Evolutionary conservation across 2,797 vertebrate genomes (phyloP).

Genomic region (Artibeus jamaicensis): DNA sequence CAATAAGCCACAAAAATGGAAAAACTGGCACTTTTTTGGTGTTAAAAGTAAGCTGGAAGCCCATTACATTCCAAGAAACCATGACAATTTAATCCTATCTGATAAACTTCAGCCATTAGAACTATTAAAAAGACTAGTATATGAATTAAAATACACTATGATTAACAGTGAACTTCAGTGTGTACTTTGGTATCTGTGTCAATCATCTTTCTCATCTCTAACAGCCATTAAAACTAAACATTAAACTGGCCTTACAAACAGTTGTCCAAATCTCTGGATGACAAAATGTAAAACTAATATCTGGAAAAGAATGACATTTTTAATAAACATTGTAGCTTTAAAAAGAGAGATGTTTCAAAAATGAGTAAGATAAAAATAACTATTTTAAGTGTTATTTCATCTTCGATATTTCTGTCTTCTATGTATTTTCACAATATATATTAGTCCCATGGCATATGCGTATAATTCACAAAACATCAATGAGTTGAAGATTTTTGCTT

Average conservation of each 20-base stretch:
- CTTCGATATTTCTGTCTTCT: not conserved
- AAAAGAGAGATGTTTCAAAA: not conserved
- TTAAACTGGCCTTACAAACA: constrained; percentile 8
- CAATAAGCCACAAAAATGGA: not conserved
- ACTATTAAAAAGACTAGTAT: constrained; percentile 21
- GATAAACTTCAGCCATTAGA: constrained; percentile 19
- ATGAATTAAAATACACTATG: constrained; percentile 38
- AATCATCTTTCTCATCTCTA: not conserved
- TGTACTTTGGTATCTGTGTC: not conserved
- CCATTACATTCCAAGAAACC: constrained; percentile 32
- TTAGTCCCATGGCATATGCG: not conserved
- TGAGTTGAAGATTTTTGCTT: not conserved
- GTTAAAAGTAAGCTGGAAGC: not conserved
- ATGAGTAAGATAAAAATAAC: not conserved
- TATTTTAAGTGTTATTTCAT: not conserved
- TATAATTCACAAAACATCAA: not conserved
- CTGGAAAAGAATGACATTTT: not conserved
- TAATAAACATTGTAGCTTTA: not conserved
- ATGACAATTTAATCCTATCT: constrained; percentile 41
- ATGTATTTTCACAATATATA: not conserved
- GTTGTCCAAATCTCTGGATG: not conserved
- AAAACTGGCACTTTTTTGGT: not conserved
- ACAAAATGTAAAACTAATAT: not conserved
- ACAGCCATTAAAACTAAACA: not conserved
- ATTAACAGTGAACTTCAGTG: constrained; percentile 48